Evolutionary conservation across 2,797 vertebrate species (phyloP), one percentile per base, ranked within the genome.

Genomic region (Acrossocheilus wenchowensis): DNA sequence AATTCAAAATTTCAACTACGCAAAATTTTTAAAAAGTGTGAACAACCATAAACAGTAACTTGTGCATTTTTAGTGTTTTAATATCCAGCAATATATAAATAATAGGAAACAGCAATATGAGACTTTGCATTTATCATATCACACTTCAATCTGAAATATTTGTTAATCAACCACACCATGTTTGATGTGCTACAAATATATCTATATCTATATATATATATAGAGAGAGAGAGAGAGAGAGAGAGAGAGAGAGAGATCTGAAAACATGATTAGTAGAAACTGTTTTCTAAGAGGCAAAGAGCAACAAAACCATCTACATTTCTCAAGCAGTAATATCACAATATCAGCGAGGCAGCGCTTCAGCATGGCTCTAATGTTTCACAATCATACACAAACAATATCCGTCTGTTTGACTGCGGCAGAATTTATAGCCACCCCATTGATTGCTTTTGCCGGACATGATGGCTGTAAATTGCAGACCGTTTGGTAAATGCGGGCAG

Each of bases 401-500:
- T 95, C 92, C 92, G 91, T 94, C 92, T 93, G 93, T 93, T 87
- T 88, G 90, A 91, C 89, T 87, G 85, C 88, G 90, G 91, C 94
- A 93, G 88, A 94, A 96, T 96, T 95, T 96, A 96, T 94, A 93
- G 94, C 94, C 94, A 92, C 92, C 91, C 92, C 93, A 95, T 94
- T 96, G 95, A 96, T 96, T 96, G 94, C 94, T 95, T 89, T 95
- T 93, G 91, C 91, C 86, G 90, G 93, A 92, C 94, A 94, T 94
- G 93, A 95, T 94, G 93, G 94, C 93, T 93, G 94, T 95, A 95
- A 96, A 96, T 95, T 95, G 95, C 95, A 94, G 93, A 92, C 93
- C 94, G 95, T 95, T 96, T 95, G 94, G 94, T 95, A 94, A 96
- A 95, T 94, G 93, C 92, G 93, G 94, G 93, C 94, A 93, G 94